Evolutionary conservation across 2,797 vertebrate species (phyloP), one percentile per base, ranked within the genome.

Genomic region (Rhinogobio ventralis): DNA sequence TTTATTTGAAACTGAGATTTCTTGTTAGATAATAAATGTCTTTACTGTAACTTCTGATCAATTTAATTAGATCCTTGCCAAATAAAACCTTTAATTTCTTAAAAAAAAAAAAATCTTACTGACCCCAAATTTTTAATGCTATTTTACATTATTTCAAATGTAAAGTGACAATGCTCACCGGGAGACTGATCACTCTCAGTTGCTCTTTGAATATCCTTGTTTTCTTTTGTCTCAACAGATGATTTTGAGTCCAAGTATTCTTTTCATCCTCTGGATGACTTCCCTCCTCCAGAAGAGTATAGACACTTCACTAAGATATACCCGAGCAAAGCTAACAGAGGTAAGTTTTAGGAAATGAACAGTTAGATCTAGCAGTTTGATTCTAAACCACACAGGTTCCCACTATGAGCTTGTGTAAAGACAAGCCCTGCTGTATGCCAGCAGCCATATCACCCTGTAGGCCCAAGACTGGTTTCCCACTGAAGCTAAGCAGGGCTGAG

Each of bases 171-270:
- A 11, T 25, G 5, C 57, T 60, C n/a, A 13, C 23, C 4, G 25
- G n/a, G n/a, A 25, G 11, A 25, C 57, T 60, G n/a, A 14, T 62
- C 25, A 15, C 25, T 62, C 13, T 62, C 25, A 15, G 45, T 19
- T 33, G 7, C 13, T 45, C 25, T 28, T 15, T 77, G 11, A 49
- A 3, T 17, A 13, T n/a, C 30, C 19, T 51, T 33, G 4, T 69
- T n/a, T 57, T 20, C 17, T 30, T 83, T 28, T 14, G 25, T 57
- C 14, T 10, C 82, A 68, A 2, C 91, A 99, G 98, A 99, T 91
- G 98, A 98, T 85, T 99, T 99, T 93, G 98, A 99, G 91, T 97
- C 98, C 81, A 98, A 97, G 91, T 99, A 98, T 87, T 97, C 97
- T 39, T 99, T 99, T 89, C 98, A 99, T 88, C 94, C 97, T 0